These are phyloP conservation scores for Halcyon smyrnensis DNA, from an alignment of 2,797 vertebrate species.

Conservation along the genomic window DNA sequence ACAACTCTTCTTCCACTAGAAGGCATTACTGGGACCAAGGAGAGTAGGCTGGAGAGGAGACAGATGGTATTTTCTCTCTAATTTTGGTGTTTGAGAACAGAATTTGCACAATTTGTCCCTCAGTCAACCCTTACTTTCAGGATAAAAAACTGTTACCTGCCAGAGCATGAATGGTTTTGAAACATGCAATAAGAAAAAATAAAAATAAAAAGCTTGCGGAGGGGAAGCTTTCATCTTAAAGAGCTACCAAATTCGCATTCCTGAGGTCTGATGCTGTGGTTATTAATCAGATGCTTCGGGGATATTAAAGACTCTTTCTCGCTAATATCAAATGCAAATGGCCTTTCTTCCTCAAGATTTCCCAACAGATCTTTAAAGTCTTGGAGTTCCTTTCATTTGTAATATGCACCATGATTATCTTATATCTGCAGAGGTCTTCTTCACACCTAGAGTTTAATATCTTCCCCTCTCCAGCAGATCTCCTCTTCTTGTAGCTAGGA, in stretches of 20 bases:
- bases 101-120: conserved; percentile 66
- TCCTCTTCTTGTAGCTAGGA: neutral
- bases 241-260: conserved; percentile 37
- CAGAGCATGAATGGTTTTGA: conserved; percentile 43
- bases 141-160: conserved; percentile 46
- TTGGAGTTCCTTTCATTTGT: conserved; percentile 26
- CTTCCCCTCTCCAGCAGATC: neutral
- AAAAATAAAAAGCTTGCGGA: accelerated
- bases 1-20: neutral
- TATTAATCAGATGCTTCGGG: conserved; percentile 26
- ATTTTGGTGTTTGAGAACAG: conserved; percentile 59
- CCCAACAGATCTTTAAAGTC: conserved; percentile 17
- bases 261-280: neutral
- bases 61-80: conserved; percentile 65
- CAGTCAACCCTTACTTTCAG: conserved; percentile 31
- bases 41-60: conserved; percentile 21
- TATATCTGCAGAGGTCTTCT: neutral
- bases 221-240: conserved; percentile 19
- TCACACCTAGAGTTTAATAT: neutral
- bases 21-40: neutral
- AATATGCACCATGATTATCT: neutral
- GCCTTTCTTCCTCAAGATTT: conserved; percentile 22
- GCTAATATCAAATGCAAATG: neutral
- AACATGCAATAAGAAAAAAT: neutral
- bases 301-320: conserved; percentile 25